Evolutionary conservation across 2,113 vertebrate genomes (phyloP).

Genomic region (Pachycephala philippinensis): DNA sequence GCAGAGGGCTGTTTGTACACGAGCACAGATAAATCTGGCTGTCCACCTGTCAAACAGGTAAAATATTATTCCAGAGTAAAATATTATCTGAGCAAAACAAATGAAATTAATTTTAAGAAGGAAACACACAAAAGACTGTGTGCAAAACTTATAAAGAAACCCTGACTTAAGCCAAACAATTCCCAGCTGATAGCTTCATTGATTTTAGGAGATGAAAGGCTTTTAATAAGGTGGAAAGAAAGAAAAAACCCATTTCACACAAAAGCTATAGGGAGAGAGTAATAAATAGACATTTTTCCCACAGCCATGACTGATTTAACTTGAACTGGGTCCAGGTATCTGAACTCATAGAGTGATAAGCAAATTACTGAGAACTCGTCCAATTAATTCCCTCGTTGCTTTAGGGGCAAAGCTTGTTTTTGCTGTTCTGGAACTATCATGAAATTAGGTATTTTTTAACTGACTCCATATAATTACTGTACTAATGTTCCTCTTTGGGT

Average conservation of each 20-base stretch:
- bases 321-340: background rate
- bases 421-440: background rate
- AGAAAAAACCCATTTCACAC: background rate
- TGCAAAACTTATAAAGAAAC: background rate
- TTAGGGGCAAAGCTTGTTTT: background rate
- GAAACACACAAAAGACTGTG: background rate
- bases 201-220: constrained; percentile 42
- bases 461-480: background rate
- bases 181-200: constrained; percentile 34
- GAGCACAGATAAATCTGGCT: background rate
- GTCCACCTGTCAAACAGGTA: background rate
- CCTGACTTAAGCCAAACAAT: constrained; percentile 20
- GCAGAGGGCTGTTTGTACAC: background rate
- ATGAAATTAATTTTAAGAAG: background rate
- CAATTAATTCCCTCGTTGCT: background rate
- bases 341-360: background rate
- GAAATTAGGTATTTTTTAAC: background rate
- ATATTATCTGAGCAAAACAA: background rate
- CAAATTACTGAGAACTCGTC: constrained; percentile 2
- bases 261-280: background rate
- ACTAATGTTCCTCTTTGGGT: background rate
- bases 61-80: background rate
- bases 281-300: constrained; percentile 25
- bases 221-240: constrained; percentile 37
- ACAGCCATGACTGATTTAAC: constrained; percentile 11